Base-by-base conservation (phyloP, 2,888 invertebrate species). In the Cryptosula pallasiana region DNA sequence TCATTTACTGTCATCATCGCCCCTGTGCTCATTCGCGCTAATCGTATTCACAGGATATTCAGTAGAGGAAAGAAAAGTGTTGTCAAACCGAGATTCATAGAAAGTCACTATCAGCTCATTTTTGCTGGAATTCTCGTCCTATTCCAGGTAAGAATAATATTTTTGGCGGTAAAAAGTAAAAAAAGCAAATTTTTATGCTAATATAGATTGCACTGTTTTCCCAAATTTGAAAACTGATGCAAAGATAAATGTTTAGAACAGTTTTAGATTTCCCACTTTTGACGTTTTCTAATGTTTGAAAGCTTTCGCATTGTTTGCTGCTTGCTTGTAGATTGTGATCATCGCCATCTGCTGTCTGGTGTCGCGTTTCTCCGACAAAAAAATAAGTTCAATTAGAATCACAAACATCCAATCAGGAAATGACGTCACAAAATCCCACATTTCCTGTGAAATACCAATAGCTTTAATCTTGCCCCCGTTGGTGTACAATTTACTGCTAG, bases 41-140 rank as follows among this genome's bases (percentile, higher is more conserved):
- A 76, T 69, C 73, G 79, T 0, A 77, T 80, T 55, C 78, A 77
- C 72, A 73, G 79, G 27, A 79, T 80, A 55, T 79, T 79, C 73
- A 71, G 69, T 13, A 71, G 74, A 9, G 78, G 75, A 20, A 73
- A 73, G 55, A 73, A 74, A 54, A 71, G 72, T 1, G 75, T 71
- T 45, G 71, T 63, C n/a, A 71, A 73, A 27, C 78, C 77, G 0
- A 71, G 57, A 20, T 75, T 76, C 69, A 75, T 77, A 25, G 74
- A 75, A 5, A 72, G 75, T 32, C 72, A 71, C 16, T 75, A 73
- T n/a, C 78, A 78, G 73, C 54, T 78, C 20, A 55, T 73, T 5
- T 73, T 78, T 34, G 70, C 75, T 0, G 35, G 72, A 16, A n/a
- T 72, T 25, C 36, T 78, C 1, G 71, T 77, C 9, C n/a, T 73